phyloP scores from a whole-genome alignment of 53 echinoderm and acorn worm genomes.

The Antedon mediterranea region DNA sequence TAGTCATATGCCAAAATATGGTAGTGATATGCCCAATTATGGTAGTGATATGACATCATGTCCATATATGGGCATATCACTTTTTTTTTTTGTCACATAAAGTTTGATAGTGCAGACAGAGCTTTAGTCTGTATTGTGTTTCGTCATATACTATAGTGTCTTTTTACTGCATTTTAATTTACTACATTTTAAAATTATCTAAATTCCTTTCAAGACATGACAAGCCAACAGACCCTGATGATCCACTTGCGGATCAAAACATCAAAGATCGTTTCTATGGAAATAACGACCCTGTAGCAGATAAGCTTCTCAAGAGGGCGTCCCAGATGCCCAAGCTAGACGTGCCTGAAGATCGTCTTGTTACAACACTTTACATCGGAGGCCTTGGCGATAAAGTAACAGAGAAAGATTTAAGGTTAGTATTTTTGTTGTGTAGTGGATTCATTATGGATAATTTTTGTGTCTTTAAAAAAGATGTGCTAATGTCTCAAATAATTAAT shows the following conservation, averaged over 20 bases:
- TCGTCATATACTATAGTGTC: too few relatives aligned
- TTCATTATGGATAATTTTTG: background rate
- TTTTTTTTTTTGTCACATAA: too few relatives aligned
- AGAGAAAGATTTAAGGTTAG: constrained; percentile 85
- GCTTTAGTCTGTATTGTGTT: too few relatives aligned
- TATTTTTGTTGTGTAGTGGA: background rate
- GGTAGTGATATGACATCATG: too few relatives aligned
- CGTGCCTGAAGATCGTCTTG: constrained; percentile 71
- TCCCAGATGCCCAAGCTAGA: constrained; percentile 91
- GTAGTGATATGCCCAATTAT: too few relatives aligned
- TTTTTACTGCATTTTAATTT: too few relatives aligned
- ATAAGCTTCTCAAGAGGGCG: constrained; percentile 75
- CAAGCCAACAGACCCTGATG: constrained; percentile 95
- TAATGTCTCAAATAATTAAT: background rate
- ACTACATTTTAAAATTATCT: too few relatives aligned
- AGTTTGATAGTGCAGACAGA: too few relatives aligned
- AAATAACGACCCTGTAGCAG: constrained; percentile 86
- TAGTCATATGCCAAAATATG: too few relatives aligned
- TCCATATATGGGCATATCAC: too few relatives aligned
- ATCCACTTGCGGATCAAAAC: constrained; percentile 93
- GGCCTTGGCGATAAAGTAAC: constrained; percentile 92
- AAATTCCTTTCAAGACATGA: too few relatives aligned
- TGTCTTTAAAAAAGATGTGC: background rate
- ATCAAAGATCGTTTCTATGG: constrained; percentile 99
- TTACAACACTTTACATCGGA: constrained; percentile 89